Evolutionary conservation across 2,888 invertebrate species (phyloP), one percentile per base, ranked within the genome.

Genomic region (Thyatira batis): DNA sequence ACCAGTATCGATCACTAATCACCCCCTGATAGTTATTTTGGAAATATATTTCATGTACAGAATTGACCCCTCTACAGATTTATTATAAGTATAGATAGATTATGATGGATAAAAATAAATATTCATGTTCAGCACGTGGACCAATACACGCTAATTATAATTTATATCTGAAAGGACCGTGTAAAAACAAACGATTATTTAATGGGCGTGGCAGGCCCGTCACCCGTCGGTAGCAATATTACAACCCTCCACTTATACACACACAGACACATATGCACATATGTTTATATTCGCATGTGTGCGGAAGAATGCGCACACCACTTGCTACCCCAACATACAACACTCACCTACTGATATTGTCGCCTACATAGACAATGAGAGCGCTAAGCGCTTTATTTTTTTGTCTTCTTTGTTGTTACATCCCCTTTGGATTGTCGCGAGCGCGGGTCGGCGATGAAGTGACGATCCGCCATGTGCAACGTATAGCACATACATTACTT

Each of bases 341-440:
- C 61, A 61, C 67, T 71, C 71, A 67, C 58, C 67, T 60, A 74
- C 65, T 69, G 69, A 78, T 71, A 76, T 74, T 77, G 79, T 81
- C 73, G 71, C 73, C 63, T 73, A 69, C 78, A 78, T 76, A 82
- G 80, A 88, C 86, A 89, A 87, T 86, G 78, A 76, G 67, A 76
- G 71, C 73, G 71, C 67, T 87, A 89, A 91, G 87, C 89, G 86
- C 84, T 88, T 90, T 89, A 88, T 73, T 84, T 90, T 82, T 87
- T 89, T 86, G 79, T 84, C 75, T 79, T 75, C 78, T 84, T 86
- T 87, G 80, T 83, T 63, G 63, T 58, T 62, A 65, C 67, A 71
- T 69, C 76, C 82, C 81, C 76, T 72, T 65, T 62, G 62, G 59
- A 62, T 67, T 73, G 71, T 71, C 67, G 68, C 69, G 60, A 58